phyloP scores from a whole-genome alignment of 1,140 invertebrate genomes.

The Drosophila nikananu region DNA sequence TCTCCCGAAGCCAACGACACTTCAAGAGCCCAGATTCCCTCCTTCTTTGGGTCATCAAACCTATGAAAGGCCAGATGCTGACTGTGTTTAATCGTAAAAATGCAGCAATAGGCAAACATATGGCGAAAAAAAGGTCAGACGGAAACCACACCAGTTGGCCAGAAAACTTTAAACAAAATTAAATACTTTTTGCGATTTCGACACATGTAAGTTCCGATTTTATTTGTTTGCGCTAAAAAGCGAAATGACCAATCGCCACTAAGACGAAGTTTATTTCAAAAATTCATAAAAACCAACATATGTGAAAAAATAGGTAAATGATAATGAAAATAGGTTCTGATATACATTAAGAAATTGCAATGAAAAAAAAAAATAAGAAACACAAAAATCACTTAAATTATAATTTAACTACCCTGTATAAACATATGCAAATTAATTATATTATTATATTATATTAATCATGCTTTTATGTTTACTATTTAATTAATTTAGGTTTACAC shows the following conservation, averaged over 20 bases:
- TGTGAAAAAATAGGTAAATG: neutral
- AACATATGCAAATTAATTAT: neutral
- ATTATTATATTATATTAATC: too few species aligned
- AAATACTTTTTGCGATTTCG: neutral
- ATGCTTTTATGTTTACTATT: neutral
- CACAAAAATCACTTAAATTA: neutral
- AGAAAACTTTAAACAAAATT: neutral
- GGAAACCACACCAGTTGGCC: neutral
- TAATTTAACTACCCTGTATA: neutral
- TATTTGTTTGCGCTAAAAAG: neutral
- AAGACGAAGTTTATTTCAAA: neutral
- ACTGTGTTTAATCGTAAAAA: slow-evolving; percentile 13
- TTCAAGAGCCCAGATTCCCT: slow-evolving; percentile 23
- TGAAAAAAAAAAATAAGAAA: too few species aligned
- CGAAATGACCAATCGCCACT: neutral
- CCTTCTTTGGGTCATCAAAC: slow-evolving; percentile 17
- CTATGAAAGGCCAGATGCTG: slow-evolving; percentile 8
- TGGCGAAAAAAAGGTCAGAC: neutral
- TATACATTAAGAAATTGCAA: neutral
- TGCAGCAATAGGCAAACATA: slow-evolving; percentile 1
- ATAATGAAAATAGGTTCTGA: neutral
- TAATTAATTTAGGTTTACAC: neutral
- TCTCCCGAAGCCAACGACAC: slow-evolving; percentile 24
- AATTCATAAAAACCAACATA: neutral
- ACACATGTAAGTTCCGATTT: neutral